Conservation (phyloP, 2,113 vertebrate genomes). For the Upupa epops region DNA sequence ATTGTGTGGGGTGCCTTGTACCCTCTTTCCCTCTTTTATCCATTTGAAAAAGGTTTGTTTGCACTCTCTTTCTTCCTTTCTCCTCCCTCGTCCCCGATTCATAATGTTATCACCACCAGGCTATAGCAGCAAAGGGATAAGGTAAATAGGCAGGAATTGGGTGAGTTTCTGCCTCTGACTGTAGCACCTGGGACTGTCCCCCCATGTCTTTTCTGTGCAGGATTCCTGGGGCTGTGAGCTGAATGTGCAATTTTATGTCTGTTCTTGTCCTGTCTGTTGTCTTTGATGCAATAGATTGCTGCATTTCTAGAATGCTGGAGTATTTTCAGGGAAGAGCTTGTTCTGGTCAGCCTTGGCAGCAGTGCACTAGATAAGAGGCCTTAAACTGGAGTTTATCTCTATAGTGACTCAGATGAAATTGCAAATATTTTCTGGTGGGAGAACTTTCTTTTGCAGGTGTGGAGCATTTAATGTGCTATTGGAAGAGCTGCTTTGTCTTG, state of each 20-base stretch:
- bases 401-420: neutral
- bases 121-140: neutral
- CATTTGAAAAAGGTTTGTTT: neutral
- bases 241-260: neutral
- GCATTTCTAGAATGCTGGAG: neutral
- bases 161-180: neutral
- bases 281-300: neutral
- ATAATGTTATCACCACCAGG: neutral
- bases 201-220: accelerated
- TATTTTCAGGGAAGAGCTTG: neutral
- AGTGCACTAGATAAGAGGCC: neutral
- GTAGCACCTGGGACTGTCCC: neutral
- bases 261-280: neutral
- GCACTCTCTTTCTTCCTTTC: neutral
- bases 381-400: neutral
- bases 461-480: neutral
- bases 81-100: neutral
- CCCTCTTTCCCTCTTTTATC: neutral
- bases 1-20: neutral
- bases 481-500: neutral
- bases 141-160: neutral
- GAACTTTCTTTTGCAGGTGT: neutral
- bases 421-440: neutral
- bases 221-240: neutral
- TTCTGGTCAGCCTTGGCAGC: neutral